These are phyloP conservation scores for Protonibea diacanthus DNA, from an alignment of 2,797 vertebrate species.

Conservation along the genomic window DNA sequence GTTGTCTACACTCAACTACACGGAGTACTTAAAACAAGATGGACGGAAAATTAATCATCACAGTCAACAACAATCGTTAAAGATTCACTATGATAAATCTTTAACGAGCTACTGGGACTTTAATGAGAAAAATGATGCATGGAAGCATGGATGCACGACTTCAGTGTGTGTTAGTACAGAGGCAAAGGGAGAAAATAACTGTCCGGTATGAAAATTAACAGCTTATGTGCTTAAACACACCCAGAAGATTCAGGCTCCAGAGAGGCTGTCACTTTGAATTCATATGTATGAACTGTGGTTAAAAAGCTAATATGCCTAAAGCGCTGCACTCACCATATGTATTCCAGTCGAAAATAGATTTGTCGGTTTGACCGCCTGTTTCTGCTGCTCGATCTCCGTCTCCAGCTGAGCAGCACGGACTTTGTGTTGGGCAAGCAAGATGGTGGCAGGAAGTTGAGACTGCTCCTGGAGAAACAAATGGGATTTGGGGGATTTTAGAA, in stretches of 20 bases:
- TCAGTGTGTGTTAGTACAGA: background rate
- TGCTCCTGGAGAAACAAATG: constrained; percentile 88
- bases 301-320: background rate
- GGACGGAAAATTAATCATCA: background rate
- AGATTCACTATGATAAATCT: background rate
- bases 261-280: constrained; percentile 1
- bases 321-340: constrained; percentile 90
- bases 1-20: background rate
- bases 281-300: background rate
- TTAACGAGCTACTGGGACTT: background rate
- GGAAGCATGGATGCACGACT: background rate
- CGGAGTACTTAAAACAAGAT: background rate
- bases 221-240: background rate
- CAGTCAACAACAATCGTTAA: background rate
- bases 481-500: constrained; percentile 22
- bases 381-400: constrained; percentile 93
- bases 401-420: constrained; percentile 93
- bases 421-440: constrained; percentile 96
- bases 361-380: constrained; percentile 89
- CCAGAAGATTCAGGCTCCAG: background rate
- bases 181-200: background rate
- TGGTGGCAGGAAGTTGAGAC: constrained; percentile 92
- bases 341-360: constrained; percentile 97
- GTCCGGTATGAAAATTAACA: background rate
- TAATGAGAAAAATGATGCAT: background rate